These are phyloP conservation scores for Rhinopomastus cyanomelas DNA, from an alignment of 2,113 vertebrate species.

Conservation along the genomic window DNA sequence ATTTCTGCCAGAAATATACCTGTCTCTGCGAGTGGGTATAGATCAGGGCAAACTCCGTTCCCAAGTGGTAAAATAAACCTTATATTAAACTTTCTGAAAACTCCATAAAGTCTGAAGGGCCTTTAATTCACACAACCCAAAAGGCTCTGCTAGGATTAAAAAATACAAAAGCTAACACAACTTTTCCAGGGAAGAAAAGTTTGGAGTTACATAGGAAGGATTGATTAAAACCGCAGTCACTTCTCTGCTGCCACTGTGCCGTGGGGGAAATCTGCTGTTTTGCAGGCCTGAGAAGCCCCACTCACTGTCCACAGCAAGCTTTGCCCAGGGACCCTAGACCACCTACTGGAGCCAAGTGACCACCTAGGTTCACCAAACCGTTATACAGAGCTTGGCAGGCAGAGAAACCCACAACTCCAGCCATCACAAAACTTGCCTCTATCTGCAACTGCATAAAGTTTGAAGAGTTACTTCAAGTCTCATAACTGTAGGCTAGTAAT, in stretches of 20 bases:
- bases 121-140: not conserved
- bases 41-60: not conserved
- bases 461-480: not conserved
- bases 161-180: fast-evolving
- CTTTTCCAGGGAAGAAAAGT: not conserved
- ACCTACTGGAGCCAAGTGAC: not conserved
- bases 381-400: not conserved
- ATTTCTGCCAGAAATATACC: constrained; percentile 2
- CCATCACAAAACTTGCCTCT: not conserved
- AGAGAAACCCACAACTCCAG: not conserved
- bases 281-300: not conserved
- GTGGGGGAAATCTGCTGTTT: fast-evolving
- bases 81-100: not conserved
- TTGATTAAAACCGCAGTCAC: not conserved
- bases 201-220: not conserved
- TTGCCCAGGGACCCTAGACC: too few relatives aligned
- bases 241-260: not conserved
- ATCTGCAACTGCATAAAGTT: not conserved
- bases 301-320: fast-evolving
- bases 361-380: not conserved
- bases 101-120: not conserved
- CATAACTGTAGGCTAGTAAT: not conserved
- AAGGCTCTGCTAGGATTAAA: not conserved
- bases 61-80: not conserved
- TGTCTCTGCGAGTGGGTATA: not conserved